phyloP scores from a whole-genome alignment of 2,797 vertebrate genomes.

The Oreochromis mossambicus region DNA sequence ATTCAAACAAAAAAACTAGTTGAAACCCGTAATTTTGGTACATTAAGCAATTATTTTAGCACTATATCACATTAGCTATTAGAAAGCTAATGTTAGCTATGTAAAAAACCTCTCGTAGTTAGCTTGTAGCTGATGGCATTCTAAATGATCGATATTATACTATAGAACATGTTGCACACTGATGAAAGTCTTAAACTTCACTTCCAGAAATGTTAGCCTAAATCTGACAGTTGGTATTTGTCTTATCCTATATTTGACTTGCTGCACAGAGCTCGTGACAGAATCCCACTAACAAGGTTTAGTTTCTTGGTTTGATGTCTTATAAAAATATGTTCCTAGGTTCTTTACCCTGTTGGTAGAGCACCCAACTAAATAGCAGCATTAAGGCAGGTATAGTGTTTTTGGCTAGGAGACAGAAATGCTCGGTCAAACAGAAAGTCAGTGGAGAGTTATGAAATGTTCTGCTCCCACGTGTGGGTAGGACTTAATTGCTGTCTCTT shows the following conservation, averaged over 20 bases:
- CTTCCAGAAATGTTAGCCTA: not conserved
- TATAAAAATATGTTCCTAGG: not conserved
- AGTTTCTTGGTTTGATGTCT: not conserved
- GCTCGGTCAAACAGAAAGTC: not conserved
- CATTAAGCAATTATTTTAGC: not conserved
- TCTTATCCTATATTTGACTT: not conserved
- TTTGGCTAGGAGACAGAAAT: not conserved
- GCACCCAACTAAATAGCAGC: not conserved
- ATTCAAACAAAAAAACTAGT: not conserved
- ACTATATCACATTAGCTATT: not conserved
- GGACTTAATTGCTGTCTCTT: not conserved
- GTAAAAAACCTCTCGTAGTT: not conserved
- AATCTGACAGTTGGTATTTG: not conserved
- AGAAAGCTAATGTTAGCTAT: not conserved
- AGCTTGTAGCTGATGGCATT: not conserved
- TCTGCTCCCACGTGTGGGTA: not conserved
- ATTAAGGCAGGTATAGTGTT: not conserved
- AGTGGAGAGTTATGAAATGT: not conserved
- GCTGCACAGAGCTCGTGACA: not conserved
- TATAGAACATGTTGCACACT: not conserved
- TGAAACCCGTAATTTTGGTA: not conserved
- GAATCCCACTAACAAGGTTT: not conserved
- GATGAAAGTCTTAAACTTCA: not conserved
- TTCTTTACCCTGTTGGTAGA: not conserved
- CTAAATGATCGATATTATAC: not conserved